phyloP scores from a whole-genome alignment of 2,797 vertebrate species.

The Urocyon cinereoargenteus region DNA sequence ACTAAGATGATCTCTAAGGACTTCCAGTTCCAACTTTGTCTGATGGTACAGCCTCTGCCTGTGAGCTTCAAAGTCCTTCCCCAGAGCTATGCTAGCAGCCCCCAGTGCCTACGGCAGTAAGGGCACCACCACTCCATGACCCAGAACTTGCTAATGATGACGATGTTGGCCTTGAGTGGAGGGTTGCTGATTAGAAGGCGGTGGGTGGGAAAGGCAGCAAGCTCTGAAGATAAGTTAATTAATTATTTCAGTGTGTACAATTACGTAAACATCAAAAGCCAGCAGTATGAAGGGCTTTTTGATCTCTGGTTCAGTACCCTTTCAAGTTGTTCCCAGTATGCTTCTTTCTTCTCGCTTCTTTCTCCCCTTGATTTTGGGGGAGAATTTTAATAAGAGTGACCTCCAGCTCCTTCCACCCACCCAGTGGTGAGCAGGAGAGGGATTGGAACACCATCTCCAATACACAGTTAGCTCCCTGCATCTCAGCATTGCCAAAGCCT shows the following conservation, averaged over 20 bases:
- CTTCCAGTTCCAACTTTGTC: constrained; percentile 36
- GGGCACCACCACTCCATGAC: neutral
- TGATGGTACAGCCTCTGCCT: constrained; percentile 40
- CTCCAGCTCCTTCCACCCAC: neutral
- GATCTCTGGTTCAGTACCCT: constrained; percentile 69
- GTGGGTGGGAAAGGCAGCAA: neutral
- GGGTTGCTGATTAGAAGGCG: constrained; percentile 24
- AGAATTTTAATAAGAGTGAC: constrained; percentile 51
- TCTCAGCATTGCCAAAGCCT: neutral
- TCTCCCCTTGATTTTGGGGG: constrained; percentile 56
- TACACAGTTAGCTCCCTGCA: neutral
- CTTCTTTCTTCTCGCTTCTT: constrained; percentile 64
- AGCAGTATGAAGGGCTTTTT: constrained; percentile 68
- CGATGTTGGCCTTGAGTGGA: neutral
- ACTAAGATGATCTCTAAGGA: neutral
- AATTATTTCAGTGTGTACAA: constrained; percentile 61
- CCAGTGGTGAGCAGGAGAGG: neutral
- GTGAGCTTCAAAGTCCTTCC: constrained; percentile 63
- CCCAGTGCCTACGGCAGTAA: neutral
- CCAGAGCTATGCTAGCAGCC: neutral
- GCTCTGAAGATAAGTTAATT: constrained; percentile 73
- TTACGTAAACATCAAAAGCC: constrained; percentile 73
- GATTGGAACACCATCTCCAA: neutral
- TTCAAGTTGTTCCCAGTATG: constrained; percentile 72
- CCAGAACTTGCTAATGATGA: constrained; percentile 57